A percentile compares a stretch with the other conserved stretches of the same genome.
Conservation (phyloP, 2,797 vertebrate species). For the Molossus alvarezi region DNA sequence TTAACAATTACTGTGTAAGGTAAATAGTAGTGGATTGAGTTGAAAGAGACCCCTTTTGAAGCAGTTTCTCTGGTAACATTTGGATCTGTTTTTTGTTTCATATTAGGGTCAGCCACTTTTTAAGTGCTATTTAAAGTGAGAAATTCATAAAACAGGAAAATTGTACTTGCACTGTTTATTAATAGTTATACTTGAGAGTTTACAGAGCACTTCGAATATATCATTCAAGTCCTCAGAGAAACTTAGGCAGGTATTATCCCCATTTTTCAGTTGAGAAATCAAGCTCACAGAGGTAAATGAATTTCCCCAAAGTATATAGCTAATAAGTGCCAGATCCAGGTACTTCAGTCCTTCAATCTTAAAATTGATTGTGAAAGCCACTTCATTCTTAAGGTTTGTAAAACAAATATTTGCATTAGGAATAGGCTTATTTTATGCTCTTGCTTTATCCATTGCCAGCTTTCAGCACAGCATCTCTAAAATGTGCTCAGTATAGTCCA, state of each 20-base stretch:
- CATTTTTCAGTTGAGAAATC: constrained; percentile 70
- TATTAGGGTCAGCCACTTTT: constrained; percentile 24
- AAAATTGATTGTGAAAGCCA: constrained; percentile 80
- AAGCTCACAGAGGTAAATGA: constrained; percentile 68
- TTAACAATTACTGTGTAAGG: not conserved
- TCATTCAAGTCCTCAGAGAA: constrained; percentile 67
- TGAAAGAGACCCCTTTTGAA: constrained; percentile 46
- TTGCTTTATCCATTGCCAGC: constrained; percentile 67
- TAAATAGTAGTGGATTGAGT: constrained; percentile 15
- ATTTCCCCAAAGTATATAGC: constrained; percentile 64
- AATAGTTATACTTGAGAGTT: constrained; percentile 62
- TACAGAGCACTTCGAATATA: constrained; percentile 60
- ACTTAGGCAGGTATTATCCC: constrained; percentile 3
- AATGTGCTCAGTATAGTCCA: constrained; percentile 72
- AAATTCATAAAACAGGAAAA: constrained; percentile 61
- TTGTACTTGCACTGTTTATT: constrained; percentile 63
- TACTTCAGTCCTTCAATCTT: constrained; percentile 72
- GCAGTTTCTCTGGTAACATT: constrained; percentile 33
- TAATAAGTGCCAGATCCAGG: constrained; percentile 68
- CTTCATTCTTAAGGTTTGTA: constrained; percentile 76
- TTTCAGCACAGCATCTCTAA: constrained; percentile 75
- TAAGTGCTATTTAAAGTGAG: constrained; percentile 47
- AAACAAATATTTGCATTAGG: constrained; percentile 75
- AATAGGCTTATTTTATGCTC: constrained; percentile 69
- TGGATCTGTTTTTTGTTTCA: constrained; percentile 64